phyloP scores from a whole-genome alignment of 2,797 vertebrate species.

The Enteromius paludinosus region DNA sequence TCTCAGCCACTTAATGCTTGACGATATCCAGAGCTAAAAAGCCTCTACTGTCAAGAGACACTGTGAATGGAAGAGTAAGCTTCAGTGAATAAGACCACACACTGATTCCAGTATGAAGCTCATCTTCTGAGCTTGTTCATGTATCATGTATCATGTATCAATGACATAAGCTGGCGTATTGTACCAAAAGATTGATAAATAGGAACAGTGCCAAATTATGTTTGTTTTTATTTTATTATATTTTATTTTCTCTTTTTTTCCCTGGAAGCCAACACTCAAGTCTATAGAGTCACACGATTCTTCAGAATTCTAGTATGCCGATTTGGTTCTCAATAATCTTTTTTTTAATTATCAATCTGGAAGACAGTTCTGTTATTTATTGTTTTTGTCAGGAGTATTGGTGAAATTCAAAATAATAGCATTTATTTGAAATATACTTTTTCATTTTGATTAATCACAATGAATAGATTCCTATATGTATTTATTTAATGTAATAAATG shows the following conservation, averaged over 20 bases:
- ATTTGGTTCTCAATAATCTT: too few relatives aligned
- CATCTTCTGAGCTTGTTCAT: conserved; percentile 25
- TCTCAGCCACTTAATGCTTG: conserved; percentile 59
- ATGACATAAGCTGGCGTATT: conserved; percentile 4
- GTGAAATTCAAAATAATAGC: too few relatives aligned
- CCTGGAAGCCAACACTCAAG: not conserved
- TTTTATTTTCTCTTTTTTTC: not conserved
- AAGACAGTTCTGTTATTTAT: not conserved
- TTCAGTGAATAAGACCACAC: conserved; percentile 33
- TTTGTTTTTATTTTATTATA: not conserved
- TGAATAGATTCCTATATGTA: too few relatives aligned
- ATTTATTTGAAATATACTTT: too few relatives aligned
- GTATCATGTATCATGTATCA: conserved; percentile 39
- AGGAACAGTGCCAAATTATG: conserved; percentile 3
- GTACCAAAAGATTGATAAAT: conserved; percentile 5
- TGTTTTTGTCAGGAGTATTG: not conserved
- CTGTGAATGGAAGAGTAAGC: conserved; percentile 44
- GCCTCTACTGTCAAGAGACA: conserved; percentile 57
- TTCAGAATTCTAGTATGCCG: not conserved
- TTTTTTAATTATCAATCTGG: not conserved
- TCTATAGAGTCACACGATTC: not conserved
- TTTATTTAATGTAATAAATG: too few relatives aligned
- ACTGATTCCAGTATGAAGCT: conserved; percentile 47
- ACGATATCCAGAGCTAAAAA: conserved; percentile 55
- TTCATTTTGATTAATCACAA: too few relatives aligned